Conservation (phyloP, 2,888 invertebrate genomes). For the Drosophila monieri region DNA sequence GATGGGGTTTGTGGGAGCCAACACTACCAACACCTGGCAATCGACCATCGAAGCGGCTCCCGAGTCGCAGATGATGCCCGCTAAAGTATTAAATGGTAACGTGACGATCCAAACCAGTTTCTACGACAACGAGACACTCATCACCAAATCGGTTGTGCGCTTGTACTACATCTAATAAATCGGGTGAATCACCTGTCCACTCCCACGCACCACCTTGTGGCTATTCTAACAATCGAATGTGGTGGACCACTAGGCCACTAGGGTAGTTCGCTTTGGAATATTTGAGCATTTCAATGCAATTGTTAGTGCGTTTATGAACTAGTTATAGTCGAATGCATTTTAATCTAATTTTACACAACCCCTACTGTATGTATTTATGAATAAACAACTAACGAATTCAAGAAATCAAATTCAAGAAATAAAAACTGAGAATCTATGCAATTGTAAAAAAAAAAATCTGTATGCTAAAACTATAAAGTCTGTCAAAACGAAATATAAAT, state of each 20-base stretch:
- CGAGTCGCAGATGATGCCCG: conserved; percentile 99
- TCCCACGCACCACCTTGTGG: conserved; percentile 34
- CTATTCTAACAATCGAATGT: conserved; percentile 34
- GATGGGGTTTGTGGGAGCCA: conserved; percentile 99
- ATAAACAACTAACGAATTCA: conserved; percentile 61
- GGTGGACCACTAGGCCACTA: conserved; percentile 4
- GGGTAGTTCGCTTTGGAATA: conserved; percentile 29
- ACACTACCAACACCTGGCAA: conserved; percentile 99
- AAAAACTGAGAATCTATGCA: conserved; percentile 2
- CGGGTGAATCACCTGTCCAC: conserved; percentile 40
- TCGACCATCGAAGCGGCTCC: conserved; percentile 99
- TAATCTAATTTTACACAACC: conserved; percentile 52
- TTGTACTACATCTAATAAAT: conserved; percentile 93
- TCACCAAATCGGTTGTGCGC: conserved; percentile 97
- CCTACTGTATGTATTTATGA: conserved; percentile 60
- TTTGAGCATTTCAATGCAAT: conserved; percentile 70
- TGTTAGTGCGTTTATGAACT: conserved; percentile 58
- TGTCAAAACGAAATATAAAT: conserved; percentile 27
- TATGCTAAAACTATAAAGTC: conserved; percentile 11
- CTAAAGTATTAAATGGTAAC: conserved; percentile 97
- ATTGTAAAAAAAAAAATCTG: conserved; percentile 26
- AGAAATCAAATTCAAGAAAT: conserved; percentile 20
- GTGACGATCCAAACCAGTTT: conserved; percentile 98
- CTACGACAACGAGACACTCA: conserved; percentile 96
- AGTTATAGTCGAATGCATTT: conserved; percentile 75